A percentile compares a stretch with the other conserved stretches of the same genome.
phyloP scores from a whole-genome alignment of 2,113 vertebrate genomes.

The Notarius quadriscutis region DNA sequence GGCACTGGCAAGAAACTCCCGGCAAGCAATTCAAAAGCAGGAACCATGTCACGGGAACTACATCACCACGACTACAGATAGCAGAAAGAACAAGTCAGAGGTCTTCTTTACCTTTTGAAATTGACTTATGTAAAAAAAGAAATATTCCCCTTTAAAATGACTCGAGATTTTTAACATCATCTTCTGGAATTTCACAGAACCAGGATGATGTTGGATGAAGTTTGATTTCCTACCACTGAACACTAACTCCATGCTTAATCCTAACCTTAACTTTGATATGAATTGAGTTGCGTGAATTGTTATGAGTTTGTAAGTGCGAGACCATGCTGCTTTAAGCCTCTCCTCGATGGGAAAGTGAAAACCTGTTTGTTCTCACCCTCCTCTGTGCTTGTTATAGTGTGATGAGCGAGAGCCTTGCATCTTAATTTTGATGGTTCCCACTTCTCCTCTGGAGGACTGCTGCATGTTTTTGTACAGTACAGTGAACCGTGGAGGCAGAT shows the following conservation, averaged over 20 bases:
- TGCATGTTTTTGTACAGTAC: neutral
- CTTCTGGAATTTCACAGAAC: neutral
- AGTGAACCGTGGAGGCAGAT: slow-evolving; percentile 15
- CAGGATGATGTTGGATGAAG: neutral
- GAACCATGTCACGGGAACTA: too few species aligned
- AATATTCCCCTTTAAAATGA: neutral
- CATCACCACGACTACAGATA: neutral
- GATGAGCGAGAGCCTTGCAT: slow-evolving; percentile 40
- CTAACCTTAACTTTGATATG: neutral
- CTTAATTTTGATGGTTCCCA: slow-evolving; percentile 16
- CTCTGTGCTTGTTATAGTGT: slow-evolving; percentile 26
- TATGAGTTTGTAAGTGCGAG: neutral
- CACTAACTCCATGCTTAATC: neutral
- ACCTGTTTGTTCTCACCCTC: slow-evolving; percentile 26
- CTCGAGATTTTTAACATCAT: neutral
- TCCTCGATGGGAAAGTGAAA: slow-evolving; percentile 36
- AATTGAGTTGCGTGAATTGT: neutral
- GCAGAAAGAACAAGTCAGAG: neutral
- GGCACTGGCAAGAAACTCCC: too few species aligned
- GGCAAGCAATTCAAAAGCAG: too few species aligned
- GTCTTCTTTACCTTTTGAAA: neutral
- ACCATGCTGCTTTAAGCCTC: slow-evolving; percentile 5
- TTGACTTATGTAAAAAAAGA: neutral
- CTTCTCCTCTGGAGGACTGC: neutral
- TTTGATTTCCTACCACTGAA: neutral